Conservation (phyloP, 2,113 vertebrate genomes). For the Tursiops truncatus region DNA sequence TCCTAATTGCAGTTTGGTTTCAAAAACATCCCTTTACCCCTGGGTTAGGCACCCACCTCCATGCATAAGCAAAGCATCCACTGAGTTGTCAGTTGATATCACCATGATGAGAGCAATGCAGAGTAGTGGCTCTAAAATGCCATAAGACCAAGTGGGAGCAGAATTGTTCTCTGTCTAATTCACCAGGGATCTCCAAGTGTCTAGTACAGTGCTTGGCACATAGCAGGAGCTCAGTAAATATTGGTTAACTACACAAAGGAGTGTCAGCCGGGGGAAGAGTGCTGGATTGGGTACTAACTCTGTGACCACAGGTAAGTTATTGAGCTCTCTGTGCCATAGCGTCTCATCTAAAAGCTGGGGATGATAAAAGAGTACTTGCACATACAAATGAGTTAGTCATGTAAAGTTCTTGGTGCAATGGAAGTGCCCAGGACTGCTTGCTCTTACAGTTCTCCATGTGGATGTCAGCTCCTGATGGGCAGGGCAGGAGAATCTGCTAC, state of each 20-base stretch:
- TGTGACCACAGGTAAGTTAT: background rate
- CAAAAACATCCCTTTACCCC: background rate
- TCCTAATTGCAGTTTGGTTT: background rate
- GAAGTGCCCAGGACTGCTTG: rapidly evolving
- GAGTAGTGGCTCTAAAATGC: no score
- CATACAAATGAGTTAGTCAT: background rate
- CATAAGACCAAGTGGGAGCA: no score
- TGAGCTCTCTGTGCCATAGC: background rate
- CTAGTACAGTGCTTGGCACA: no score
- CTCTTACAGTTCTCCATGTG: background rate
- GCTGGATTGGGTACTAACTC: background rate
- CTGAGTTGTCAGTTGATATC: background rate
- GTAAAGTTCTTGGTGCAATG: background rate
- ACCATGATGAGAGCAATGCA: no score
- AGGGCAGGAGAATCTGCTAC: rapidly evolving
- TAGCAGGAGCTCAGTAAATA: no score
- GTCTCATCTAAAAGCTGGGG: background rate
- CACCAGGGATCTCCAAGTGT: rapidly evolving
- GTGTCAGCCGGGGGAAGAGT: no score
- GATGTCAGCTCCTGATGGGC: no score
- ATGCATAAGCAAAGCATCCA: background rate
- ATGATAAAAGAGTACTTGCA: background rate
- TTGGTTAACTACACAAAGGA: no score
- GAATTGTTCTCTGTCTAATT: background rate
- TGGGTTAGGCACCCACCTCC: background rate